These are phyloP conservation scores for Chelonoidis abingdonii DNA, from an alignment of 2,113 vertebrate species.

Conservation along the genomic window DNA sequence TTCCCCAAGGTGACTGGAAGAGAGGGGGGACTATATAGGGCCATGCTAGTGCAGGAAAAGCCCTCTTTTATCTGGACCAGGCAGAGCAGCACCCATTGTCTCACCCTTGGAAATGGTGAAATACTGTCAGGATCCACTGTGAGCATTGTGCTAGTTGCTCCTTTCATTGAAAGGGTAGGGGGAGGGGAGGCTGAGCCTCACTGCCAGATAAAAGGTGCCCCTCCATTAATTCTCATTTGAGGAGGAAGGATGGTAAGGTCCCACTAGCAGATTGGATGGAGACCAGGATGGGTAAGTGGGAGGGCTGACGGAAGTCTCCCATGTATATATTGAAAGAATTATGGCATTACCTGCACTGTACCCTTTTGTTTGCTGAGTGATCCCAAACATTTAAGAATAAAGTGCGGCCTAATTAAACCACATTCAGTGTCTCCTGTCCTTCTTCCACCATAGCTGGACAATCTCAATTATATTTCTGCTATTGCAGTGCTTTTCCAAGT, in stretches of 20 bases:
- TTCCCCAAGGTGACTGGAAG: neutral
- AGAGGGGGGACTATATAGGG: neutral
- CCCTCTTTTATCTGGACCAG: neutral
- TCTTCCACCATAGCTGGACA: neutral
- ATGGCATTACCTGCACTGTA: neutral
- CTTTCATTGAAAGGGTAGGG: neutral
- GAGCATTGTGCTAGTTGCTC: neutral
- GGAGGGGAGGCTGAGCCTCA: neutral
- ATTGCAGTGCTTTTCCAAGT: neutral
- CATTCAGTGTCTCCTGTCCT: neutral
- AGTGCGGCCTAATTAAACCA: neutral
- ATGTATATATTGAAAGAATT: neutral
- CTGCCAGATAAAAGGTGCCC: neutral
- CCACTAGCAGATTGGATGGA: no score
- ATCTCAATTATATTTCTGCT: neutral
- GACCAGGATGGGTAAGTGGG: no score
- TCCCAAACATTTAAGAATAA: neutral
- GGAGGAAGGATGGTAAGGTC: neutral
- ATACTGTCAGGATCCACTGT: neutral
- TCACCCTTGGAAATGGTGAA: neutral
- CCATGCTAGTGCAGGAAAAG: neutral
- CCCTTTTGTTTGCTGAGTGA: neutral
- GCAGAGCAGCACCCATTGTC: neutral
- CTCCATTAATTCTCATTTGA: neutral
- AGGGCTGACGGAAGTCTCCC: no score